phyloP scores from a whole-genome alignment of 1,140 invertebrate genomes.

The Archivesica marissinica region DNA sequence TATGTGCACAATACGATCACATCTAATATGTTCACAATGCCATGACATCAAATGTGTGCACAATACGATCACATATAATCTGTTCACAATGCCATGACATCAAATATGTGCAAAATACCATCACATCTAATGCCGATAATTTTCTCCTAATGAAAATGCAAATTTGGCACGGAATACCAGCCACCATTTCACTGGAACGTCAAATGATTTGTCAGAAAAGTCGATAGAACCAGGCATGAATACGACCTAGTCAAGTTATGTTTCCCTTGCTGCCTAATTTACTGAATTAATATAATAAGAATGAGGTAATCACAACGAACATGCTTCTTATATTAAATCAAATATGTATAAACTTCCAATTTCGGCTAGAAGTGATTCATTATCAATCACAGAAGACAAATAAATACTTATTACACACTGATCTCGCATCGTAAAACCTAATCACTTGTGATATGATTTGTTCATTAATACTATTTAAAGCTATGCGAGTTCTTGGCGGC shows the following conservation, averaged over 20 bases:
- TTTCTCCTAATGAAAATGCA: slow-evolving; percentile 3
- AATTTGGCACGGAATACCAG: not conserved
- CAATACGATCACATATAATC: too few relatives aligned
- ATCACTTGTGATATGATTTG: too few relatives aligned
- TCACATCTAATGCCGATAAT: not conserved
- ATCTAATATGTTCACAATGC: too few relatives aligned
- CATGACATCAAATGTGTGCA: too few relatives aligned
- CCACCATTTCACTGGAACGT: not conserved
- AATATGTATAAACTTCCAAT: not conserved
- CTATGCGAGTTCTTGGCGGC: too few relatives aligned
- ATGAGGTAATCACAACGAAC: not conserved
- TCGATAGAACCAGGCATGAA: not conserved
- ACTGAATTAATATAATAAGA: not conserved
- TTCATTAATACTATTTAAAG: too few relatives aligned
- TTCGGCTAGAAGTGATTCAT: not conserved
- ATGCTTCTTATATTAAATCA: not conserved
- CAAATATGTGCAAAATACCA: too few relatives aligned
- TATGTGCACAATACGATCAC: too few relatives aligned
- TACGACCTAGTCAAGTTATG: not conserved
- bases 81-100: too few relatives aligned
- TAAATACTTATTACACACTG: too few relatives aligned
- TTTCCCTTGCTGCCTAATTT: not conserved
- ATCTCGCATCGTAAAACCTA: too few relatives aligned
- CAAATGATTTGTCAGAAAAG: not conserved
- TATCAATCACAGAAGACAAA: not conserved